These are phyloP conservation scores for Leptopilina syphax DNA, from an alignment of 2,888 invertebrate species.

Conservation along the genomic window DNA sequence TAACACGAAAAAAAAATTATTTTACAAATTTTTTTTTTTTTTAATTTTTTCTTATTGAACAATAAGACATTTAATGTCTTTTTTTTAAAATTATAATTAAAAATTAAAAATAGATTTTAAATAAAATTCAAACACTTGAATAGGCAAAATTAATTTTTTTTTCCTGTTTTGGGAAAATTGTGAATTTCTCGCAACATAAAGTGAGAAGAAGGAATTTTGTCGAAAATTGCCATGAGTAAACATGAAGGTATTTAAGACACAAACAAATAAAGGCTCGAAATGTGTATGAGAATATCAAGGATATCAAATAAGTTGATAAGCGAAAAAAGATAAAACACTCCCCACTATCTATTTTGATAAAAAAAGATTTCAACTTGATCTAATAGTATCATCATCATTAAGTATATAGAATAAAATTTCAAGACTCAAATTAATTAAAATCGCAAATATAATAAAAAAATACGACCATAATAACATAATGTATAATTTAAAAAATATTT, in stretches of 20 bases:
- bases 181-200: not conserved
- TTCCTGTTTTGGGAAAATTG: not conserved
- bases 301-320: constrained; percentile 26
- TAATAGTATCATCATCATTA: not conserved
- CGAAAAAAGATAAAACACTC: constrained; percentile 4
- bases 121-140: too few species aligned
- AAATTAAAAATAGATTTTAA: too few species aligned
- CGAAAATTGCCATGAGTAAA: not conserved
- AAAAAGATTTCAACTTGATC: not conserved
- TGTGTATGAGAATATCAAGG: constrained; percentile 2
- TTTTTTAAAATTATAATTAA: too few species aligned
- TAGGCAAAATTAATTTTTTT: too few species aligned
- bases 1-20: not conserved
- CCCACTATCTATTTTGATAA: constrained; percentile 4
- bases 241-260: not conserved
- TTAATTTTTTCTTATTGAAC: too few species aligned
- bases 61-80: too few species aligned
- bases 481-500: too few species aligned
- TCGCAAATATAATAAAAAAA: too few species aligned
- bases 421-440: not conserved
- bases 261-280: constrained; percentile 25
- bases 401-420: not conserved
- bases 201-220: not conserved
- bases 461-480: too few species aligned
- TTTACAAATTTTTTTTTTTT: not conserved